These are phyloP conservation scores for Leiothrix lutea DNA, from an alignment of 2,113 vertebrate species.

Conservation along the genomic window DNA sequence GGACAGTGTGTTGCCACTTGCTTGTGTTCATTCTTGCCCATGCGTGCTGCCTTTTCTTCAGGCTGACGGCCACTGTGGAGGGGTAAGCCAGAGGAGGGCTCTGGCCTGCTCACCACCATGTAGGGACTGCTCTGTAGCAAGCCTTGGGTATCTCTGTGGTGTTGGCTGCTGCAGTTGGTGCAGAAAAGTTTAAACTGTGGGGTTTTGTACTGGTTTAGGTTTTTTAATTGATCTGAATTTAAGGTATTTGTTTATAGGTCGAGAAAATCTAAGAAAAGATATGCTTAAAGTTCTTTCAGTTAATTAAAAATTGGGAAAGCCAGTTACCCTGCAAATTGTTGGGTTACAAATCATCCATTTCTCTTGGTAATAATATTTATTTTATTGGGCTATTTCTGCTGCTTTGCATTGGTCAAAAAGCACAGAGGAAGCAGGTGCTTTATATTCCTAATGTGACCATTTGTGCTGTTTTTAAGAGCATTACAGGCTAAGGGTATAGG, in stretches of 20 bases:
- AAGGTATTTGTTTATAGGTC: not conserved
- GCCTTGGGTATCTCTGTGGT: not conserved
- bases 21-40: not conserved
- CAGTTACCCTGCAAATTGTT: not conserved
- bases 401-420: not conserved
- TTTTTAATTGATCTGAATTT: not conserved
- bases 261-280: not conserved
- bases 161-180: not conserved
- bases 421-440: not conserved
- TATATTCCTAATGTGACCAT: not conserved
- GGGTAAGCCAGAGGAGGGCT: constrained; percentile 20
- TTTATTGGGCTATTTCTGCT: not conserved
- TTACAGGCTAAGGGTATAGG: not conserved
- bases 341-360: not conserved
- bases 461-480: not conserved
- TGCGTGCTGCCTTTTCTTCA: constrained; percentile 13
- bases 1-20: constrained; percentile 6
- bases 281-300: not conserved
- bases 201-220: not conserved
- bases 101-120: not conserved
- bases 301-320: not conserved
- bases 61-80: not conserved
- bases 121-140: not conserved
- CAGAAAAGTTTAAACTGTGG: not conserved
- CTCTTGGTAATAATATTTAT: not conserved